Conservation (phyloP, 2,797 vertebrate genomes). For the Gadopsis bispinosus region DNA sequence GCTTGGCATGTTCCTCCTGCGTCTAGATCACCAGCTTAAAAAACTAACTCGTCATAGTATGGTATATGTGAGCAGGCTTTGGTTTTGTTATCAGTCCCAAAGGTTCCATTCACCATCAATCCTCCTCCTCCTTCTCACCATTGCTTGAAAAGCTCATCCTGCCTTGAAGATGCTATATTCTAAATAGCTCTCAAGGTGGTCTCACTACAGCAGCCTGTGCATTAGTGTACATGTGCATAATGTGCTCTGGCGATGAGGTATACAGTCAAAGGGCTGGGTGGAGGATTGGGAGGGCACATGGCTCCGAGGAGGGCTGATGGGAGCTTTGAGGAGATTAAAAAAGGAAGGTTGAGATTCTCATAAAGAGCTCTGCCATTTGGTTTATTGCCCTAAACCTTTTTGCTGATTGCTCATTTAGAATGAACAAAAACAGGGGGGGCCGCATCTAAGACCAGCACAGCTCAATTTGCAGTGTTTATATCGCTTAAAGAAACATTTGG, state of each 20-base stretch:
- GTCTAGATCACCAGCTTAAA: constrained; percentile 24
- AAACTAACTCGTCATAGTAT: background rate
- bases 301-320: constrained; percentile 36
- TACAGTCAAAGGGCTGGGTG: constrained; percentile 8
- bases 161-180: constrained; percentile 18
- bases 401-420: constrained; percentile 48
- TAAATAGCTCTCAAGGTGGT: constrained; percentile 45
- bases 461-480: background rate
- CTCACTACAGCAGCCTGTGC: constrained; percentile 34
- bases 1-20: constrained; percentile 19
- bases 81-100: constrained; percentile 10
- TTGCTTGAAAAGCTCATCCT: constrained; percentile 16
- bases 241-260: constrained; percentile 20
- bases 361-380: constrained; percentile 56
- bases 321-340: constrained; percentile 69
- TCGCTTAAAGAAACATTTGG: background rate
- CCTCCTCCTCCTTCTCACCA: constrained; percentile 24
- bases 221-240: constrained; percentile 30
- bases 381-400: constrained; percentile 49
- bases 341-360: constrained; percentile 50
- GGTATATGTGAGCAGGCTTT: background rate
- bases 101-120: background rate
- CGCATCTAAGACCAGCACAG: background rate
- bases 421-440: background rate
- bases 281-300: constrained; percentile 44